These are phyloP conservation scores for Dilophus febrilis DNA, from an alignment of 2,888 invertebrate species.

Conservation along the genomic window DNA sequence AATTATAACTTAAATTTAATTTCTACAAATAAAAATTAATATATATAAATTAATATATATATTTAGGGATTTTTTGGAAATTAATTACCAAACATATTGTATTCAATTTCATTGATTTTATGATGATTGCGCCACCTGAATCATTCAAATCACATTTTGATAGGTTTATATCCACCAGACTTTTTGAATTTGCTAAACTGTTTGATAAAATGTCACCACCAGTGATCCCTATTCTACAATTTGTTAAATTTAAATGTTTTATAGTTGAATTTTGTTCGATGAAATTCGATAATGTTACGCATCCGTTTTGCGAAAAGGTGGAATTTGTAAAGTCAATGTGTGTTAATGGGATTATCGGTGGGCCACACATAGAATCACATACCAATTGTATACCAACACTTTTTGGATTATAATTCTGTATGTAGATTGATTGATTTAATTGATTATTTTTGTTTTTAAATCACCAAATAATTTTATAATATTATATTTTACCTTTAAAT, in stretches of 20 bases:
- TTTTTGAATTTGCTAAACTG: constrained; percentile 7
- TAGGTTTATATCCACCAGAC: constrained; percentile 8
- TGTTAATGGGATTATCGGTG: constrained; percentile 1
- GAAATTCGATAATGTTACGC: constrained; percentile 5
- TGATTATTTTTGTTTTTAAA: background rate
- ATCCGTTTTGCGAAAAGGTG: constrained; percentile 5
- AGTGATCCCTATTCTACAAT: constrained; percentile 7
- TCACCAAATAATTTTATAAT: background rate
- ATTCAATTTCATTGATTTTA: constrained; percentile 5
- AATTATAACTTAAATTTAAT: constrained; percentile 9
- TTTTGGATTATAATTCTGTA: background rate
- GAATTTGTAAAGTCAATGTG: constrained; percentile 6
- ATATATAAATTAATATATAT: too few species aligned
- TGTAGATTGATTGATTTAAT: too few species aligned
- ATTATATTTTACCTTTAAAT: background rate
- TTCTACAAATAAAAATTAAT: background rate
- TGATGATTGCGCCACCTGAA: constrained; percentile 7
- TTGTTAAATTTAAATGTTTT: constrained; percentile 7
- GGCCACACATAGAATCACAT: constrained; percentile 1
- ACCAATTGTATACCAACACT: background rate
- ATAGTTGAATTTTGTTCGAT: constrained; percentile 4
- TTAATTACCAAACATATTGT: constrained; percentile 2
- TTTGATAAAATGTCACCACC: constrained; percentile 7
- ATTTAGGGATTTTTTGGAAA: background rate
- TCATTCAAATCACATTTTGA: constrained; percentile 8